phyloP scores from a whole-genome alignment of 30 jellyfish, hydroid and myxozoan genomes.

The Chrysaora quinquecirrha region DNA sequence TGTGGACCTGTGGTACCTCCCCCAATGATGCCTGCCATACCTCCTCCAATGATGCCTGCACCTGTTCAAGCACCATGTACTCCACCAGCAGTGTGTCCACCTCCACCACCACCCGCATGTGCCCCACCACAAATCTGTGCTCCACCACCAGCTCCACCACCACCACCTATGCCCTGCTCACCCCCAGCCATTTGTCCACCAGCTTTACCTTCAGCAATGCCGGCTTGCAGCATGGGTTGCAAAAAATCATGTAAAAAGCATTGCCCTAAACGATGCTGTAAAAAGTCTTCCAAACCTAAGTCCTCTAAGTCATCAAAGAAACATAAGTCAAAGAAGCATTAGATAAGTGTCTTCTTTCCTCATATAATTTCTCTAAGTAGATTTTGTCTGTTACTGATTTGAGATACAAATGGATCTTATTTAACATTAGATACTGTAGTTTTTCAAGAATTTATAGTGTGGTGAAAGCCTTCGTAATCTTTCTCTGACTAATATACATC shows the following conservation, averaged over 20 bases:
- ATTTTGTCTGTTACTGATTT: not conserved
- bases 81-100: constrained; percentile 72
- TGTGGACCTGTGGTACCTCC: constrained; percentile 70
- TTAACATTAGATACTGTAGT: too few relatives aligned
- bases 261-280: constrained; percentile 68
- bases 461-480: too few relatives aligned
- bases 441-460: too few relatives aligned
- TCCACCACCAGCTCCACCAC: constrained; percentile 62
- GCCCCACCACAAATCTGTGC: constrained; percentile 59
- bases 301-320: constrained; percentile 5
- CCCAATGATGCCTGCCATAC: constrained; percentile 64
- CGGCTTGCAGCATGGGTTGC: constrained; percentile 54
- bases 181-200: constrained; percentile 62
- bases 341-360: too few relatives aligned
- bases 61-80: constrained; percentile 62
- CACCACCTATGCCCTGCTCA: constrained; percentile 49
- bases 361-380: not conserved
- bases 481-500: too few relatives aligned
- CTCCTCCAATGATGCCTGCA: constrained; percentile 70
- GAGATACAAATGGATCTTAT: too few relatives aligned
- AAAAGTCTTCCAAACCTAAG: not conserved
- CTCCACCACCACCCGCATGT: constrained; percentile 77
- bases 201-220: constrained; percentile 49
- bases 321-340: constrained; percentile 29
- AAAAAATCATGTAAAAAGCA: constrained; percentile 53